Evolutionary conservation across 1,140 invertebrate genomes (phyloP), one percentile per base, ranked within the genome.

Genomic region (Halyomorpha halys): DNA sequence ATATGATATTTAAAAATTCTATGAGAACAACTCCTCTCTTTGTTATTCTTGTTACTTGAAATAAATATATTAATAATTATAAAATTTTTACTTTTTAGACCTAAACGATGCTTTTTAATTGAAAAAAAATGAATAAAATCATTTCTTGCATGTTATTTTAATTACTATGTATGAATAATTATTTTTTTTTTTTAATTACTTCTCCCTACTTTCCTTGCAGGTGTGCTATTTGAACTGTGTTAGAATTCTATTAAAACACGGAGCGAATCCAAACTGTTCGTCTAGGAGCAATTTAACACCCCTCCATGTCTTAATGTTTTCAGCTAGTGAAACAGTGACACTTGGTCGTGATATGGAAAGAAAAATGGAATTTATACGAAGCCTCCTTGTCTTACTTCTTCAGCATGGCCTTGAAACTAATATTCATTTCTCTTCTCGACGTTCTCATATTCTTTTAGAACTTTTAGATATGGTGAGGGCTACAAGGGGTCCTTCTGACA

Each of bases 201-300:
- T 13, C 13, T 11, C 34, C 1, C 34, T 2, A 11, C 39, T 45
- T 61, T 59, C 65, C 59, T 75, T 75, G n/a, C 61, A 83, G 82
- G 82, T 86, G 3, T 86, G 83, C 72, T 86, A 86, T 72, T 71
- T 86, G 63, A 87, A 87, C 71, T 87, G 84, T 73, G 84, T 87
- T 25, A 76, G 83, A 27, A 82, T 86, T 53, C 71, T 87, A 49
- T 72, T 84, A 68, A 83, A 85, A 72, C 77, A 84, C 71, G 84
- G 85, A 66, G 85, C 85, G 9, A 86, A 86, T 74, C 82, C 84
- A 23, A 87, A 87, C 72, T 87, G 85, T 72, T 82, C 82, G 53
- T 86, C 85, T 66, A 75, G 83, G 25, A 80, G 79, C 30, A 85
- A 86, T 71, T 72, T 87, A 11, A 87, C 85, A 11, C 85, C 85